A percentile compares a stretch with the other conserved stretches of the same genome.
These are phyloP conservation scores for Loriculus beryllinus DNA, from an alignment of 2,797 vertebrate genomes.

Conservation along the genomic window DNA sequence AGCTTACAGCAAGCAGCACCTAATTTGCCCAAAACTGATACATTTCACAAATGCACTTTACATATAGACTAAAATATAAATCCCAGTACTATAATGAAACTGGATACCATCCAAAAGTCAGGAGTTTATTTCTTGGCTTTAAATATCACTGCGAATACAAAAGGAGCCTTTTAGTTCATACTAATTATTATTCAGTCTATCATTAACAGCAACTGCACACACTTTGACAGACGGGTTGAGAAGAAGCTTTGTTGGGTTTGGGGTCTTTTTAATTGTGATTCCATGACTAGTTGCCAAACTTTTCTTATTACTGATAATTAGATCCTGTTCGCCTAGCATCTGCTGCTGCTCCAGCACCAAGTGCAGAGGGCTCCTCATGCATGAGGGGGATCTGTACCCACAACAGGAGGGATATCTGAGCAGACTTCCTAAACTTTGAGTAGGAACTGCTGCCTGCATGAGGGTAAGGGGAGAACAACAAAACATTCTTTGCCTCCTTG, in stretches of 20 bases:
- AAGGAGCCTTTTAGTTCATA: background rate
- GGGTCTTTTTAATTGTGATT: background rate
- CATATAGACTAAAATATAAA: background rate
- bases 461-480: fast-evolving
- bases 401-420: background rate
- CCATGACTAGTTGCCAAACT: slow-evolving; percentile 46
- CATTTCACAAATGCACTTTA: background rate
- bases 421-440: background rate
- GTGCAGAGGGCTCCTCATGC: background rate
- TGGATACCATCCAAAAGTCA: background rate
- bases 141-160: background rate
- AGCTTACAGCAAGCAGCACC: background rate
- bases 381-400: background rate
- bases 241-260: background rate
- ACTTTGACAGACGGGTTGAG: slow-evolving; percentile 6
- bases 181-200: slow-evolving; percentile 23
- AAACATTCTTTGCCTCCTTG: background rate
- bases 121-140: background rate
- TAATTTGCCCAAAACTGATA: background rate
- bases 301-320: slow-evolving; percentile 20
- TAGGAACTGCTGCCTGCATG: background rate
- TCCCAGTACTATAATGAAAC: background rate
- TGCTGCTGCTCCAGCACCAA: background rate
- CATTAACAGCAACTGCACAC: background rate
- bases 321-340: background rate